Evolutionary conservation across 2,797 vertebrate species (phyloP).

Genomic region (Ataeniobius toweri): DNA sequence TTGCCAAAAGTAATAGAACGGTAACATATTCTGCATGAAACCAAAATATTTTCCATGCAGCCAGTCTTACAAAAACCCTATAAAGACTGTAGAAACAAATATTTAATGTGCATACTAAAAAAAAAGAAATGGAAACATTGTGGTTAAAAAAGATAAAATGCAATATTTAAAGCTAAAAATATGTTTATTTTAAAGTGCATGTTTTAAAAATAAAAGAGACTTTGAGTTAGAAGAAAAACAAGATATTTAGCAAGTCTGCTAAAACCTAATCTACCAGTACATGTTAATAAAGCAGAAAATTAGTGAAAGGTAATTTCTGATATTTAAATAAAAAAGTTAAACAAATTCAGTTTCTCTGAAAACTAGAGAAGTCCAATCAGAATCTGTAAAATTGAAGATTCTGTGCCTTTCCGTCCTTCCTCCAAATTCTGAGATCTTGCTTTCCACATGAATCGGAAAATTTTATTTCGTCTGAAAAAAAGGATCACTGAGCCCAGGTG

Average conservation of each 20-base stretch:
- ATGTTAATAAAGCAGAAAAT: background rate
- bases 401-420: background rate
- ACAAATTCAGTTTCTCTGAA: background rate
- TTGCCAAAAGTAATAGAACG: constrained; percentile 40
- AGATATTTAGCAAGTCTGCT: constrained; percentile 1
- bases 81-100: constrained; percentile 61
- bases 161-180: constrained; percentile 44
- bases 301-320: background rate
- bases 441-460: background rate
- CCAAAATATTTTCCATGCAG: constrained; percentile 45
- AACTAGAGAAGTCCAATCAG: background rate
- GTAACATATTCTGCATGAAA: constrained; percentile 37
- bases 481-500: background rate
- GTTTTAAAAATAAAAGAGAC: constrained; percentile 24
- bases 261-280: background rate
- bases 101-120: constrained; percentile 47
- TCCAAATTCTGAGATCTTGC: background rate
- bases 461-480: background rate
- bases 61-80: constrained; percentile 42
- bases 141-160: constrained; percentile 39
- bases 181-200: constrained; percentile 22
- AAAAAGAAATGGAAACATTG: constrained; percentile 58
- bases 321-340: background rate
- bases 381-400: background rate
- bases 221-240: constrained; percentile 19